A percentile compares a stretch with the other conserved stretches of the same genome.
Evolutionary conservation across 2,797 vertebrate species (phyloP).

Genomic region (Morus bassanus): DNA sequence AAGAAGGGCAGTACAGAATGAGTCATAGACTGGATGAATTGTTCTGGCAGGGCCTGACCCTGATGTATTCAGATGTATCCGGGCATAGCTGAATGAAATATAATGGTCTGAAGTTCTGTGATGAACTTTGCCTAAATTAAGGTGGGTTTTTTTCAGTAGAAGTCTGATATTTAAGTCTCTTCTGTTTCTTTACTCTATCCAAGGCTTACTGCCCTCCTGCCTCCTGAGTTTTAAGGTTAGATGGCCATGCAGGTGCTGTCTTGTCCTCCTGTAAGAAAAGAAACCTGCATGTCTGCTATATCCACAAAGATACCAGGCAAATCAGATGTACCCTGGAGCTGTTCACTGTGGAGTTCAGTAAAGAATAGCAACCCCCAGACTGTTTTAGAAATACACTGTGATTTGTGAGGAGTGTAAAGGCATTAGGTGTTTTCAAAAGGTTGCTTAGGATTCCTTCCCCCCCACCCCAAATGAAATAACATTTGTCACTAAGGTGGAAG

Average conservation of each 20-base stretch:
- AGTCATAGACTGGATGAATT: background rate
- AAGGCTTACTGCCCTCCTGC: background rate
- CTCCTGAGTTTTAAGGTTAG: background rate
- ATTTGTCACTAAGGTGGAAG: background rate
- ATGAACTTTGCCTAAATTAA: background rate
- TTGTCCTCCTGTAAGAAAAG: background rate
- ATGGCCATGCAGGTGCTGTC: background rate
- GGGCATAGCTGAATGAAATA: background rate
- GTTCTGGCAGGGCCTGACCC: slow-evolving; percentile 14
- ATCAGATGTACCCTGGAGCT: background rate
- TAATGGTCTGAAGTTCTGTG: background rate
- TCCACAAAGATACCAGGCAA: background rate
- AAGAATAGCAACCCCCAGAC: background rate
- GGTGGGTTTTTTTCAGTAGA: background rate
- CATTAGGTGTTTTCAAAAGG: background rate
- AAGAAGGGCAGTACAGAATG: background rate
- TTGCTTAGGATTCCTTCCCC: background rate
- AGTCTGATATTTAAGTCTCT: background rate
- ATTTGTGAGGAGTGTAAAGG: background rate
- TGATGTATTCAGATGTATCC: background rate
- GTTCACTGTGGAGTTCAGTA: background rate
- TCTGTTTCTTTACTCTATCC: background rate
- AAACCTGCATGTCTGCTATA: background rate
- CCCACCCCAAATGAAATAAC: background rate
- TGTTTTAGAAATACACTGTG: fast-evolving